Conservation (phyloP, 2,888 invertebrate genomes). For the Drepana falcataria region DNA sequence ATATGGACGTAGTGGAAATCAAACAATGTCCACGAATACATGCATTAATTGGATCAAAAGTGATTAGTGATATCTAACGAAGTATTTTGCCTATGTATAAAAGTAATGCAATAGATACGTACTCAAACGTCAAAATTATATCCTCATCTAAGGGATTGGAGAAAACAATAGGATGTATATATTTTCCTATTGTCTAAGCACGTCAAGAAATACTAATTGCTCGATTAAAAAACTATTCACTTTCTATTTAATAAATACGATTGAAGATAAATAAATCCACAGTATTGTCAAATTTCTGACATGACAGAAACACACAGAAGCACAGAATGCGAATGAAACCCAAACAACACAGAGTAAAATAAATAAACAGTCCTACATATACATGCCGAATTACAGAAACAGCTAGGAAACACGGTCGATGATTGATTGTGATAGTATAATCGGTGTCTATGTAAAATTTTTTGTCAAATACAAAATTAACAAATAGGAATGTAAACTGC, state of each 20-base stretch:
- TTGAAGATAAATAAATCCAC: constrained; percentile 31
- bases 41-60: constrained; percentile 9
- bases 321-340: too few relatives aligned
- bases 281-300: constrained; percentile 45
- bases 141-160: neutral
- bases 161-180: neutral
- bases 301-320: constrained; percentile 19
- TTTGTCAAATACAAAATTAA: too few relatives aligned
- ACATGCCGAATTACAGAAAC: too few relatives aligned
- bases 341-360: too few relatives aligned
- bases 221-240: constrained; percentile 32
- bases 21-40: neutral
- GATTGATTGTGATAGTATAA: too few relatives aligned
- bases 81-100: constrained; percentile 41
- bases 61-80: neutral
- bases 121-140: constrained; percentile 44
- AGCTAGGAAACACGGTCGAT: too few relatives aligned
- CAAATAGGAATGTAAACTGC: too few relatives aligned
- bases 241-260: constrained; percentile 38
- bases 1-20: neutral
- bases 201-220: constrained; percentile 2
- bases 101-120: constrained; percentile 51
- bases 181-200: neutral
- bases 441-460: too few relatives aligned
- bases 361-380: too few relatives aligned